A percentile compares a stretch with the other conserved stretches of the same genome.
Evolutionary conservation across 2,113 vertebrate genomes (phyloP).

Genomic region (Datnioides undecimradiatus): DNA sequence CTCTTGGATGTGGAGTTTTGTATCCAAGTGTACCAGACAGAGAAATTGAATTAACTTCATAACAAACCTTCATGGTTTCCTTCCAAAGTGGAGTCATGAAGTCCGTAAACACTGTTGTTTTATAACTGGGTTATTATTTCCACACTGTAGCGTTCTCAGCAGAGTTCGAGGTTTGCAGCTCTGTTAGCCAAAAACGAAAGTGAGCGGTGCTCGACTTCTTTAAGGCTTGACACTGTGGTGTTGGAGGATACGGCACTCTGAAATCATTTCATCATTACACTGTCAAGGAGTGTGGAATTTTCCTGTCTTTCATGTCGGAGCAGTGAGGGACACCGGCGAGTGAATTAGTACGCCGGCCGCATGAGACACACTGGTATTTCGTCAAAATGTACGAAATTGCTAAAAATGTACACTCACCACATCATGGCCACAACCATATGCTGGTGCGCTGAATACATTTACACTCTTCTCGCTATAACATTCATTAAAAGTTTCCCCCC

Average conservation of each 20-base stretch:
- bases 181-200: slow-evolving; percentile 16
- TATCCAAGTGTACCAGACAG: slow-evolving; percentile 49
- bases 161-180: slow-evolving; percentile 12
- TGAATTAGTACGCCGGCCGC: slow-evolving; percentile 22
- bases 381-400: slow-evolving; percentile 25
- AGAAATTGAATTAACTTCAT: slow-evolving; percentile 52
- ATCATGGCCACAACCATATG: slow-evolving; percentile 16
- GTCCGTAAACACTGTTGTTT: slow-evolving; percentile 59
- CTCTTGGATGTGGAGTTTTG: slow-evolving; percentile 33
- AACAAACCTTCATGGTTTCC: slow-evolving; percentile 42
- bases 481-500: slow-evolving; percentile 71
- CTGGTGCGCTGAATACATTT: slow-evolving; percentile 40
- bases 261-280: slow-evolving; percentile 62
- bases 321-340: neutral
- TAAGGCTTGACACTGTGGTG: slow-evolving; percentile 32
- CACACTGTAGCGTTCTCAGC: slow-evolving; percentile 8
- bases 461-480: slow-evolving; percentile 4
- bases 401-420: slow-evolving; percentile 36
- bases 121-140: slow-evolving; percentile 52
- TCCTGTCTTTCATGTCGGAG: slow-evolving; percentile 37
- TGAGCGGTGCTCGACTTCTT: slow-evolving; percentile 22
- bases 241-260: slow-evolving; percentile 34
- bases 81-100: slow-evolving; percentile 47
- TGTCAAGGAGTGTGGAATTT: slow-evolving; percentile 52
- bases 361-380: slow-evolving; percentile 22